Base-by-base conservation (phyloP, 1,140 invertebrate species). In the Drosophila orosa region DNA sequence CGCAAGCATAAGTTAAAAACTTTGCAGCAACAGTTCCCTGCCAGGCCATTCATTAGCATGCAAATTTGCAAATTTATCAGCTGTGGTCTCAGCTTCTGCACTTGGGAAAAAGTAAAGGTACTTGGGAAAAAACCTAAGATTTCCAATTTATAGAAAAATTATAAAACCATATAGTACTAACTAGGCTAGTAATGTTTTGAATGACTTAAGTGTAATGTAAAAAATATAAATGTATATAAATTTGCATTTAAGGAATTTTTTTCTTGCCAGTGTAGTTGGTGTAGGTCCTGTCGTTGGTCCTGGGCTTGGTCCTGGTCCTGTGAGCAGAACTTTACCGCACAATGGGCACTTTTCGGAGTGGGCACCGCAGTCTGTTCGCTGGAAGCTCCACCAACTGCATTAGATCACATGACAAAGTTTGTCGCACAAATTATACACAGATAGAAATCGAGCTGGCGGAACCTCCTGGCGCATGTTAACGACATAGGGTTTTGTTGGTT, bases 61-160 rank as follows among this genome's bases (percentile, higher is more conserved):
- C 57, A 74, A 81, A 81, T 85, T 86, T 86, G 56, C 66, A 81
- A 85, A 86, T 78, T 86, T 81, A 86, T 81, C 63, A 73, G 62
- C 39, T 71, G 62, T 60, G 58, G 59, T 48, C 40, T 35, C 12
- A 13, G 54, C 22, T 45, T 5, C 9, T 48, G 25, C 54, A 72
- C 33, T 22, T 0, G 5, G 5, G 9, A n/a, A 29, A 67, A 68
- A 42, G 12, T 6, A 8, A n/a, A 22, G 12, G 2, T 5, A 3
- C 2, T 31, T 12, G 27, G 6, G 1, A 0, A n/a, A 19, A 31
- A 50, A 31, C 33, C 4, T 15, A 15, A 3, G 3, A 9, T 25
- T 39, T 57, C 5, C 4, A 3, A 2, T 15, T 3, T 17, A n/a
- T 3, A n/a, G 9, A 12, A n/a, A 22, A n/a, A n/a, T n/a, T n/a